phyloP scores from a whole-genome alignment of 2,888 invertebrate species.

The Halocaridina rubra region DNA sequence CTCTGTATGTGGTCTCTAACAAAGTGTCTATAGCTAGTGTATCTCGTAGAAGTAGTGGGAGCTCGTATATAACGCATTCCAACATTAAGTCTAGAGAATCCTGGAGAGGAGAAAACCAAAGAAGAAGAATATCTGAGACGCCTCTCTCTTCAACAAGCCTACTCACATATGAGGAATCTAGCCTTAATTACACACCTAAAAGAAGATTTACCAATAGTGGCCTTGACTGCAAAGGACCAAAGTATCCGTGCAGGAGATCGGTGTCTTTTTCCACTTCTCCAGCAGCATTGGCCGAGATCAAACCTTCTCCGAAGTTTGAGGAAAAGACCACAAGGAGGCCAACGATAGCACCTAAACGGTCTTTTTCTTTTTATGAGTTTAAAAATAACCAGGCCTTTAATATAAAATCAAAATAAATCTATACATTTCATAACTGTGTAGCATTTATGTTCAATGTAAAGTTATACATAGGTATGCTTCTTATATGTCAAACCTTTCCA shows the following conservation, averaged over 20 bases:
- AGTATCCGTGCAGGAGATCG: constrained; percentile 24
- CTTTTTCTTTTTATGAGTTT: background rate
- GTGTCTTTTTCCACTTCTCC: constrained; percentile 37
- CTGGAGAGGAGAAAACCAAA: background rate
- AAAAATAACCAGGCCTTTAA: background rate
- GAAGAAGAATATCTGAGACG: background rate
- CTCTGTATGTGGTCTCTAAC: background rate
- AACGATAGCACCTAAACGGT: background rate
- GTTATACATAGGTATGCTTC: background rate
- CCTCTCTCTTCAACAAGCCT: background rate
- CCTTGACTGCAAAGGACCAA: background rate
- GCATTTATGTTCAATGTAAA: background rate
- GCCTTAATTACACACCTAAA: background rate
- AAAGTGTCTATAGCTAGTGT: background rate
- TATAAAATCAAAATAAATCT: background rate
- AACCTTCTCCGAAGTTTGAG: background rate
- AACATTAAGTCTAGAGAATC: background rate
- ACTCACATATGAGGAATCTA: background rate
- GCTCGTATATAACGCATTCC: constrained; percentile 10
- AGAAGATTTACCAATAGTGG: background rate
- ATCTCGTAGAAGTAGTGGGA: background rate
- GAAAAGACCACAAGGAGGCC: background rate
- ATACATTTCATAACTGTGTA: background rate
- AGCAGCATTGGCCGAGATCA: background rate
- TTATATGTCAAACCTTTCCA: background rate